These are phyloP conservation scores for Bradypodion ventrale DNA, from an alignment of 2,797 vertebrate genomes.

Conservation along the genomic window DNA sequence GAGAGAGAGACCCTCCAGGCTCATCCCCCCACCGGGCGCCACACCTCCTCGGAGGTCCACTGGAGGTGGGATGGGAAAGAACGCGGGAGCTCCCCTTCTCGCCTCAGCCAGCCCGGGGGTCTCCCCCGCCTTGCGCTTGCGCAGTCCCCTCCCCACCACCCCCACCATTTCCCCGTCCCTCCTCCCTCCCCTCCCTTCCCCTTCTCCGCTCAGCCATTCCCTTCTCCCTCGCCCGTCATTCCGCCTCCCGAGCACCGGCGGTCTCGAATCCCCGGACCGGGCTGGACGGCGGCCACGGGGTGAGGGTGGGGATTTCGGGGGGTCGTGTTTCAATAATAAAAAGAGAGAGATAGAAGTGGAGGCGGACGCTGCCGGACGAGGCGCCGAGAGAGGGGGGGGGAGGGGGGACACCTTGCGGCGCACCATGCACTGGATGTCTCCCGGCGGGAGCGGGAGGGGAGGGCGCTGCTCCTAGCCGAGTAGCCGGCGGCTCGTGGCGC, in stretches of 20 bases:
- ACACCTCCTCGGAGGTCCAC: background rate
- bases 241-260: no score
- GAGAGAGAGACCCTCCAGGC: background rate
- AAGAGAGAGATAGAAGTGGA: no score
- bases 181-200: background rate
- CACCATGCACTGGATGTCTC: conserved; percentile 57
- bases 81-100: background rate
- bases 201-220: conserved; percentile 8
- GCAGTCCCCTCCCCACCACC: conserved; percentile 9
- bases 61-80: conserved; percentile 2
- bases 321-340: no score
- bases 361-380: background rate
- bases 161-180: background rate
- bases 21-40: background rate
- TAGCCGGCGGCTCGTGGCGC: conserved; percentile 27
- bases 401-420: conserved; percentile 27
- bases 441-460: conserved; percentile 54
- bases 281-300: no score
- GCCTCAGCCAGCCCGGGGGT: conserved; percentile 6
- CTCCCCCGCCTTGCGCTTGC: conserved; percentile 62
- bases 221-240: background rate
- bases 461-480: conserved; percentile 32
- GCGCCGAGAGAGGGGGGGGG: no score
- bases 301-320: no score
- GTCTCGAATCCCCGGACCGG: no score